Base-by-base conservation (phyloP, 1,140 invertebrate genomes). In the Tenebrio molitor region DNA sequence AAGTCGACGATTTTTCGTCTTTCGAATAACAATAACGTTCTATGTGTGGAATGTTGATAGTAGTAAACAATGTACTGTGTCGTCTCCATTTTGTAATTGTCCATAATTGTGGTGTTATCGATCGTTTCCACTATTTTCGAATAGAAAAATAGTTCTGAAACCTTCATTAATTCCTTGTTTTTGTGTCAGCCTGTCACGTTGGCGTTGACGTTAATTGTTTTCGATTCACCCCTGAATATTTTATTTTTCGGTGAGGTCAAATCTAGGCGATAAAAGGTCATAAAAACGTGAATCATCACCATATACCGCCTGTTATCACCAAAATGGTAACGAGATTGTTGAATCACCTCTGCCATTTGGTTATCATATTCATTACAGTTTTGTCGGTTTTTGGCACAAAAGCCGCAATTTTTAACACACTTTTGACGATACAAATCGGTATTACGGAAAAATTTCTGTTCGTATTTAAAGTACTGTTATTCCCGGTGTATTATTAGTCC, bases 231-330 rank as follows among this genome's bases (percentile, higher is more conserved):
- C 19, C 16, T 50, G 17, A 23, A 23, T 25, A 50, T 50, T 50
- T 50, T n/a, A 19, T 50, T 50, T 50, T 50, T 50, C 17, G 44
- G 44, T 50, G 16, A 50, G 23, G 44, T 50, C 44, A 41, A 10
- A 23, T 33, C 10, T 33, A 33, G 29, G 17, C 44, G 44, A 50
- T 50, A 50, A 50, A 10, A 7, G 15, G 15, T 3, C 36, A 16
- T 14, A 44, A 44, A 44, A 44, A 41, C 12, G 36, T n/a, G 12
- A 41, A 6, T 3, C n/a, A 10, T 33, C 10, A n/a, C n/a, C n/a
- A n/a, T n/a, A n/a, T n/a, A n/a, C n/a, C n/a, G n/a, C n/a, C n/a
- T n/a, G n/a, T n/a, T n/a, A n/a, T n/a, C n/a, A n/a, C n/a, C n/a
- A n/a, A n/a, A n/a, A n/a, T n/a, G n/a, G n/a, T n/a, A n/a, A n/a